Evolutionary conservation across 2,113 vertebrate species (phyloP), one percentile per base, ranked within the genome.

Genomic region (Euleptes europaea): DNA sequence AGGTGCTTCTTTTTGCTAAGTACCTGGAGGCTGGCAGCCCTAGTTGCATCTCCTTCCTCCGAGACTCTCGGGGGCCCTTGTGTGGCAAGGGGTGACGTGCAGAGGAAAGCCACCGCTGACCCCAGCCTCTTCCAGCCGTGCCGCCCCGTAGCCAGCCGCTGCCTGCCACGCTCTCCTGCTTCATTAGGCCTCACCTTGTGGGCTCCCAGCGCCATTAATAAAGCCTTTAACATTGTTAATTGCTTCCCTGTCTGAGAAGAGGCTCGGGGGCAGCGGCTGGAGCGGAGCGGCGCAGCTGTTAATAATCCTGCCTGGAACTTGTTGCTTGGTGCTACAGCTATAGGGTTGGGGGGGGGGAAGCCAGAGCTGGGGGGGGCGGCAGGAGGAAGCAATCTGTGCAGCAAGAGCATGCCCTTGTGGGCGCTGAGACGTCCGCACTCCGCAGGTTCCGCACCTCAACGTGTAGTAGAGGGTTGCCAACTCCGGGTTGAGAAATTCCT

Each of bases 161-260:
- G 47, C 72, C 23, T 54, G 15, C 21, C 13, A 1, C n/a, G 31
- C 63, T 57, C 70, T 14, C 79, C 65, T 57, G 72, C 63, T 82
- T 86, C 79, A 86, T 77, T 82, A 49, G 65, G 38, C 65, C 65
- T 86, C 72, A 47, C 72, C 66, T 71, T 70, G 80, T 69, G 49
- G 72, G 72, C 23, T 70, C 42, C 72, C 47, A 31, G 71, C n/a
- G 69, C 70, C 79, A 77, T 82, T 86, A 78, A 77, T 71, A 86
- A 82, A 70, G 42, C 38, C 51, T 72, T 71, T 77, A 78, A 63
- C 72, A 47, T 82, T 60, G 42, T 71, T 82, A 87, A 78, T 85
- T 77, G 65, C 66, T 49, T 60, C 51, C 65, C 73, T 63, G 85
- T 44, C 85, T 86, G 85, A 77, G 63, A 78, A 78, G 65, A 70